Conservation (phyloP, 92 coral and sea anemone species). For the Scolanthus callimorphus region DNA sequence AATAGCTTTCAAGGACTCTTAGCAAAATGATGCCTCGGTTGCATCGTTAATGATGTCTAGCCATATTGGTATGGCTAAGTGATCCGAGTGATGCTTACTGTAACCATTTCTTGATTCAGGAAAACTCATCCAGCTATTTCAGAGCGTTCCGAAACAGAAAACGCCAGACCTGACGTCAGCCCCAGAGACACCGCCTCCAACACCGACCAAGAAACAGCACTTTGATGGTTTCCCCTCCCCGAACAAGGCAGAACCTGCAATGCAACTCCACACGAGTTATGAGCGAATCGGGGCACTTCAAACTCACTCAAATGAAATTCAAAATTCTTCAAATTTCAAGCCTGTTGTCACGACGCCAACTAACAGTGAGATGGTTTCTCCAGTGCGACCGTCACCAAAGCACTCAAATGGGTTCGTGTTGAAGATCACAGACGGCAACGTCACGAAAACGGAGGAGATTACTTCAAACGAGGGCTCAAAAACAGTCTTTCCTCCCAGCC, state of each 20-base stretch:
- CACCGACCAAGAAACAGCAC: constrained; percentile 11
- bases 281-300: constrained; percentile 19
- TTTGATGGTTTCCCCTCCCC: background rate
- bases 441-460: background rate
- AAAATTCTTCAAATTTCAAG: background rate
- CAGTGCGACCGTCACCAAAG: constrained; percentile 1
- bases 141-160: background rate
- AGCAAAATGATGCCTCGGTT: too few species aligned
- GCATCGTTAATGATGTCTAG: too few species aligned
- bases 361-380: background rate
- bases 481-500: background rate
- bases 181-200: constrained; percentile 23
- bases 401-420: constrained; percentile 16
- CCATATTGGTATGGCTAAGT: too few species aligned
- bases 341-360: background rate
- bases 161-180: constrained; percentile 16
- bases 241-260: background rate
- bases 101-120: too few species aligned
- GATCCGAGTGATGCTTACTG: too few species aligned
- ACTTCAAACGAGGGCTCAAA: too few species aligned
- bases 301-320: background rate
- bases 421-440: constrained; percentile 9
- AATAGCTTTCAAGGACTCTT: too few species aligned
- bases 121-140: background rate
- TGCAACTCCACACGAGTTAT: constrained; percentile 15